A percentile compares a stretch with the other conserved stretches of the same genome.
These are phyloP conservation scores for Asteroscopus sphinx DNA, from an alignment of 2,888 invertebrate species.

Conservation along the genomic window DNA sequence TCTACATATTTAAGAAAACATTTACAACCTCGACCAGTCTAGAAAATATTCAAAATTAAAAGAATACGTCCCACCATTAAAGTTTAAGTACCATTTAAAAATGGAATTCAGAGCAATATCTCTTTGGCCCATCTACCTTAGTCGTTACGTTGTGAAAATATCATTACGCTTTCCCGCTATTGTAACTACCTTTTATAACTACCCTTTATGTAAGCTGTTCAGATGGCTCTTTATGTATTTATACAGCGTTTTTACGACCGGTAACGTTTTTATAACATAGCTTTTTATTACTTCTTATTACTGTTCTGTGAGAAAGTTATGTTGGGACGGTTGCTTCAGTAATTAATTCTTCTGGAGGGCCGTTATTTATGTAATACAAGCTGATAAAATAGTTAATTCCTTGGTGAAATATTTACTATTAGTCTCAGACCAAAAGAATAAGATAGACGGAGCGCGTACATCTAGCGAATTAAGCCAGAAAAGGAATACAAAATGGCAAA, in stretches of 20 bases:
- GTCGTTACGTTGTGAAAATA: slow-evolving; percentile 33
- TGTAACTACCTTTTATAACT: slow-evolving; percentile 33
- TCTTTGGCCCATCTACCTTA: slow-evolving; percentile 19
- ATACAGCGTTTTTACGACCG: slow-evolving; percentile 43
- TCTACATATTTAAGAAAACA: not conserved
- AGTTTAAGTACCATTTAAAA: slow-evolving; percentile 12
- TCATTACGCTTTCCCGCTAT: slow-evolving; percentile 24
- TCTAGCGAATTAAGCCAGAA: no score
- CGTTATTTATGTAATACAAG: not conserved
- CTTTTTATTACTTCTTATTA: slow-evolving; percentile 48
- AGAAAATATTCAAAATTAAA: not conserved
- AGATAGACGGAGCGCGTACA: no score
- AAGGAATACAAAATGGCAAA: no score
- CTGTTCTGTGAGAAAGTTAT: slow-evolving; percentile 23
- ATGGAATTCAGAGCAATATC: slow-evolving; percentile 26
- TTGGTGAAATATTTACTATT: no score
- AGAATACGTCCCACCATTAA: no score
- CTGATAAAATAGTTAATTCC: no score
- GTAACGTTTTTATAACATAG: slow-evolving; percentile 44
- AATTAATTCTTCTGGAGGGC: slow-evolving; percentile 20
- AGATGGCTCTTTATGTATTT: slow-evolving; percentile 44
- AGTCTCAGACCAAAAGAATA: no score
- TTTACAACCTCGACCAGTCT: not conserved
- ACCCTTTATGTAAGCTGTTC: slow-evolving; percentile 17
- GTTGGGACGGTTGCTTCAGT: slow-evolving; percentile 10